phyloP scores from a whole-genome alignment of 2,888 invertebrate genomes.

The Toxonevra muliebris region DNA sequence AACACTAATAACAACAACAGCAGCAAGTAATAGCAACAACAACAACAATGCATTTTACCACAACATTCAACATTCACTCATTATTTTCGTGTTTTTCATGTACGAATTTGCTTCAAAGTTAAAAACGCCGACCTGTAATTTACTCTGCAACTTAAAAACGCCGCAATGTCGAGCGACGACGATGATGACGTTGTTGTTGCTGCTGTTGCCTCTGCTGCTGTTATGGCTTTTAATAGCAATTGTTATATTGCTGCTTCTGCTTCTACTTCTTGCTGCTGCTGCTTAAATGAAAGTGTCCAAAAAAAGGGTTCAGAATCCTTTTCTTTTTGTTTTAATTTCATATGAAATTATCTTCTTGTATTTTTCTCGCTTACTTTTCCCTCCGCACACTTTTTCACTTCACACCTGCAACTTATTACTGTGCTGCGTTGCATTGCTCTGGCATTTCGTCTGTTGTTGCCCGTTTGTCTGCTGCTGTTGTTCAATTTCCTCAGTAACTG shows the following conservation, averaged over 20 bases:
- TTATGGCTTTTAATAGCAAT: not conserved
- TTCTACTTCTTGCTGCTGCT: not conserved
- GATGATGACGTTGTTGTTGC: slow-evolving; percentile 42
- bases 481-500: not conserved
- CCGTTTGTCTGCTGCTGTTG: slow-evolving; percentile 14
- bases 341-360: not conserved
- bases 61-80: slow-evolving; percentile 54
- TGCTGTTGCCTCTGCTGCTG: slow-evolving; percentile 38
- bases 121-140: slow-evolving; percentile 66
- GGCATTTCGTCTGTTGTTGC: slow-evolving; percentile 8
- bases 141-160: slow-evolving; percentile 61
- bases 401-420: slow-evolving; percentile 4
- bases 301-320: slow-evolving; percentile 28
- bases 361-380: not conserved
- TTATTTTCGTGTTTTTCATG: slow-evolving; percentile 64
- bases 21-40: slow-evolving; percentile 39
- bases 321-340: not conserved
- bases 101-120: slow-evolving; percentile 65
- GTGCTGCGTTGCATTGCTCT: slow-evolving; percentile 6
- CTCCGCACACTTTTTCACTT: not conserved
- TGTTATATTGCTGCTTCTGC: not conserved
- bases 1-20: slow-evolving; percentile 41
- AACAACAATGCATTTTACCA: slow-evolving; percentile 38
- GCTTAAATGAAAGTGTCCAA: slow-evolving; percentile 41
- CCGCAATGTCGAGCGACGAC: slow-evolving; percentile 47